Base-by-base conservation (phyloP, 2,797 vertebrate genomes). In the Anguilla obscura region DNA sequence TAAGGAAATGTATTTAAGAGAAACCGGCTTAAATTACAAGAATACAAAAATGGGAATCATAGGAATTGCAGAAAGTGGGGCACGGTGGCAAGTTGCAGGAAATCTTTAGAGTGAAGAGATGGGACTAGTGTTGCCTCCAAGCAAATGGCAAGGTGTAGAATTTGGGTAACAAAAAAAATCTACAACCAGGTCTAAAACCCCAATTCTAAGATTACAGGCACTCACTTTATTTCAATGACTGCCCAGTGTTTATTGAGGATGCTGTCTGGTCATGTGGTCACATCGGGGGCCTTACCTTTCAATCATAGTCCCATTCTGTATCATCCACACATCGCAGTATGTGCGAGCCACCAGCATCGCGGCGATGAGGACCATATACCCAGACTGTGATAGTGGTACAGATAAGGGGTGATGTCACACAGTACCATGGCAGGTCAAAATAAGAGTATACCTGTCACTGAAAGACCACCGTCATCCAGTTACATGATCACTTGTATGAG, bases 311-410 rank as follows among this genome's bases (percentile, higher is more conserved):
- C 98, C 99, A 84, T 99, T 99, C 90, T 99, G 98, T 95, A 99
- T 99, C 98, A 99, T 99, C 98, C 98, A 99, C 79, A 99, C 98
- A 54, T 99, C 99, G 94, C 98, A 99, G 88, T 98, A 99, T 1
- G 99, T 99, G 90, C 98, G 97, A 89, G 97, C 92, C 87, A 99
- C 96, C 92, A 99, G 95, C 97, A 97, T 99, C 89, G 95, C 92
- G 63, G 98, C 98, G 88, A 99, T 99, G 74, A 99, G 92, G 90
- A 98, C 0, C 88, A 99, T 96, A 94, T 98, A 99, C 88, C 97
- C 98, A 48, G 97, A 97, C 99, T 99, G 88, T 16, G 87, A 82
- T 18, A 82, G 40, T 3, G 79, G 79, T 50, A 50, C 40, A 50
- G 40, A 80, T 2, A 33, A 45, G 40, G 21, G 45, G 79, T 18